phyloP scores from a whole-genome alignment of 2,888 invertebrate genomes.

The Cheilosia grossa region DNA sequence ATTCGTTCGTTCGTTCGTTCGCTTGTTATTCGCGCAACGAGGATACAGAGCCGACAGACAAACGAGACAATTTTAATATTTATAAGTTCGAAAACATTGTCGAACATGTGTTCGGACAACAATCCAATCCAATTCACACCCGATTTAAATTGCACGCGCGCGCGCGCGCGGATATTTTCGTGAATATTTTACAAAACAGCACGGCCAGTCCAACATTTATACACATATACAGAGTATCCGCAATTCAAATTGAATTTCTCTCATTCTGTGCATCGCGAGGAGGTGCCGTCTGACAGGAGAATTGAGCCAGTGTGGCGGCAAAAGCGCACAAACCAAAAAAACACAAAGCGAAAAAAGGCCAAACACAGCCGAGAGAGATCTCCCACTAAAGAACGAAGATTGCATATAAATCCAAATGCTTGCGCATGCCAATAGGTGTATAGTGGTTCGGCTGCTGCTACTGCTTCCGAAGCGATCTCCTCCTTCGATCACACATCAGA shows the following conservation, averaged over 20 bases:
- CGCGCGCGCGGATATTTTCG: constrained; percentile 48
- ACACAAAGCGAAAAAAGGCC: constrained; percentile 10
- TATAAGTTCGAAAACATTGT: constrained; percentile 75
- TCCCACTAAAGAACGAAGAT: constrained; percentile 73
- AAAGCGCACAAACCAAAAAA: constrained; percentile 30
- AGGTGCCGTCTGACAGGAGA: constrained; percentile 70
- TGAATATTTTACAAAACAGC: constrained; percentile 70
- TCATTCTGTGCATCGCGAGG: constrained; percentile 27
- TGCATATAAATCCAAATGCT: constrained; percentile 74
- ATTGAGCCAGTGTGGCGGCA: constrained; percentile 66
- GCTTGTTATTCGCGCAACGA: no score
- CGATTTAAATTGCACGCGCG: constrained; percentile 72
- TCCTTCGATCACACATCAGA: constrained; percentile 64
- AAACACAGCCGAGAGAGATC: constrained; percentile 51
- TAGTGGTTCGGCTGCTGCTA: constrained; percentile 15
- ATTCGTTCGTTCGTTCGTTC: constrained; percentile 29
- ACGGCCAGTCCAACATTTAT: neutral
- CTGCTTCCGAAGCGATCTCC: constrained; percentile 25
- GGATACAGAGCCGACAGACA: constrained; percentile 38
- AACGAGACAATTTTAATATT: constrained; percentile 75
- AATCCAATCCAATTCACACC: constrained; percentile 76
- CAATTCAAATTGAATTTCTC: constrained; percentile 71
- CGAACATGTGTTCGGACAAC: constrained; percentile 76
- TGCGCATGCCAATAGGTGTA: constrained; percentile 69
- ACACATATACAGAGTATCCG: constrained; percentile 26